These are phyloP conservation scores for Laticauda colubrina DNA, from an alignment of 2,113 vertebrate genomes.

Conservation along the genomic window DNA sequence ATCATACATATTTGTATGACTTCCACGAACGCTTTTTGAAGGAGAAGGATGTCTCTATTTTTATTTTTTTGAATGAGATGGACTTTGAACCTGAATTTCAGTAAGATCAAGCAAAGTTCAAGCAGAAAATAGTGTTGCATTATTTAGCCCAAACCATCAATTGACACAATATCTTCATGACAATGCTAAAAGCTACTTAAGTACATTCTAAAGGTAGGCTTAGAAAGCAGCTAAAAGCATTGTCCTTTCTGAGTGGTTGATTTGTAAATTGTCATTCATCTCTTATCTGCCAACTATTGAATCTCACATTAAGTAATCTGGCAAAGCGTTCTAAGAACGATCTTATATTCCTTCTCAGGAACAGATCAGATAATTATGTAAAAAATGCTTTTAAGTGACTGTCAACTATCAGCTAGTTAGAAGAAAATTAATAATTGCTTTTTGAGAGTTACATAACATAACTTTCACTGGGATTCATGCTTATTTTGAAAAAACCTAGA, in stretches of 20 bases:
- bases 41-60: neutral
- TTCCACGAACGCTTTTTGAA: neutral
- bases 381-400: conserved; percentile 61
- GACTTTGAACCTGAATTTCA: conserved; percentile 2
- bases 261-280: neutral
- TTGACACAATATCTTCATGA: neutral
- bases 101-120: conserved; percentile 32
- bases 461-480: conserved; percentile 47
- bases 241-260: conserved; percentile 7
- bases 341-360: conserved; percentile 51
- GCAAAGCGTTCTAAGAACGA: conserved; percentile 46
- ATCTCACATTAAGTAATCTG: conserved; percentile 48
- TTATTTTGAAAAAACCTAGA: conserved; percentile 27
- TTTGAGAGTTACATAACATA: conserved; percentile 57
- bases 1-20: neutral
- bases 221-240: neutral
- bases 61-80: neutral
- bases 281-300: conserved; percentile 31
- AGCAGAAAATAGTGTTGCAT: conserved; percentile 19
- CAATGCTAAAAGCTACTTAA: neutral
- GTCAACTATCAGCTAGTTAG: conserved; percentile 52
- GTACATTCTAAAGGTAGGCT: neutral
- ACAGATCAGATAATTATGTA: conserved; percentile 49
- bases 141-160: neutral
- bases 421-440: conserved; percentile 61